phyloP scores from a whole-genome alignment of 2,888 invertebrate genomes.

The Branchellion lobata region DNA sequence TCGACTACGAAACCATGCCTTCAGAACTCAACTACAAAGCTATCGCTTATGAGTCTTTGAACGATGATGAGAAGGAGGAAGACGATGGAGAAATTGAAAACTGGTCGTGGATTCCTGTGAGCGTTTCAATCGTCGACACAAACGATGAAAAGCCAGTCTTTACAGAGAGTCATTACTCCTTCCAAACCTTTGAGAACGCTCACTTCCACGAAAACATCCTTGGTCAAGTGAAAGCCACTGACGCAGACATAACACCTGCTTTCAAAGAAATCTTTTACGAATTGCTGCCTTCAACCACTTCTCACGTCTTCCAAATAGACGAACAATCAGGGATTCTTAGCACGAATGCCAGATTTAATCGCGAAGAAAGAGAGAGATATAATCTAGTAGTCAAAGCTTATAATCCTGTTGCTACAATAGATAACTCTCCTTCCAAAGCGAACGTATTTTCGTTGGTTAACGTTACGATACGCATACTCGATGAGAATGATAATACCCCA shows the following conservation, averaged over 20 bases:
- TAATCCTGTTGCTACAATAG: slow-evolving; percentile 2
- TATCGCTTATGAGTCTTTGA: neutral
- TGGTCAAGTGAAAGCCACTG: slow-evolving; percentile 30
- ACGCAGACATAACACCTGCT: slow-evolving; percentile 7
- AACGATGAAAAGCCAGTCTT: slow-evolving; percentile 71
- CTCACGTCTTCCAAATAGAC: slow-evolving; percentile 25
- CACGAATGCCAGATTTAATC: slow-evolving; percentile 19
- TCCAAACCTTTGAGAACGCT: slow-evolving; percentile 47
- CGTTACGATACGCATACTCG: neutral
- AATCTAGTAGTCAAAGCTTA: slow-evolving; percentile 6
- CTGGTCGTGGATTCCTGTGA: slow-evolving; percentile 20
- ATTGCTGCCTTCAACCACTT: neutral
- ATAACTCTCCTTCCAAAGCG: neutral
- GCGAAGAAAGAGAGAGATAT: slow-evolving; percentile 21
- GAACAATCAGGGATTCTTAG: slow-evolving; percentile 1
- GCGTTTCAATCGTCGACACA: slow-evolving; percentile 71
- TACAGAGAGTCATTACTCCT: slow-evolving; percentile 68
- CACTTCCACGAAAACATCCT: slow-evolving; percentile 73
- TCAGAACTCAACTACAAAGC: slow-evolving; percentile 18
- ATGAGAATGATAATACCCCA: slow-evolving; percentile 16
- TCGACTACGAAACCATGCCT: slow-evolving; percentile 38
- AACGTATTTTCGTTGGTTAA: neutral
- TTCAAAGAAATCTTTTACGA: slow-evolving; percentile 17
- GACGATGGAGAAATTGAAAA: neutral
- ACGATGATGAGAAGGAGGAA: neutral